Percentiles rank a stretch among this genome's conserved stretches.
These are phyloP conservation scores for Chaetophractus vellerosus DNA, from an alignment of 2,797 vertebrate genomes.

Conservation along the genomic window DNA sequence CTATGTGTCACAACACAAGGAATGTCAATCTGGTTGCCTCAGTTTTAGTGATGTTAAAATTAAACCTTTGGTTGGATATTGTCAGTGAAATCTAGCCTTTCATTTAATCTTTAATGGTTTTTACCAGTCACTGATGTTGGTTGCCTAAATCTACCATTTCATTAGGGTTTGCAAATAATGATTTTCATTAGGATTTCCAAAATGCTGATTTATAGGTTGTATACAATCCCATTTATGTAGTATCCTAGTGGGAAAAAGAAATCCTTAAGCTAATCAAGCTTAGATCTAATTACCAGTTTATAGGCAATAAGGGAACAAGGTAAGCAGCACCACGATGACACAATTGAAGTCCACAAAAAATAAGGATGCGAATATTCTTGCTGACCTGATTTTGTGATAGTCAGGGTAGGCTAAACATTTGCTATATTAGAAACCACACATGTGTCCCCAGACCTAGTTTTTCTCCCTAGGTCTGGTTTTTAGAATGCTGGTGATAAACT, in stretches of 20 bases:
- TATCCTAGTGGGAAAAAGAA: not conserved
- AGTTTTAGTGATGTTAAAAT: constrained; percentile 53
- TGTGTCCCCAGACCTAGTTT: too few relatives aligned
- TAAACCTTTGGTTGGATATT: constrained; percentile 1
- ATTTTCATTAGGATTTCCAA: constrained; percentile 39
- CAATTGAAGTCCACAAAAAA: not conserved
- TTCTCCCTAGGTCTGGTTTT: too few relatives aligned
- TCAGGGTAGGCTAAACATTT: too few relatives aligned
- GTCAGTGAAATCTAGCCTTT: not conserved
- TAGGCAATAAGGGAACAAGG: constrained; percentile 15
- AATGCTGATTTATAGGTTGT: constrained; percentile 14
- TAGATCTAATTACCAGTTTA: constrained; percentile 37
- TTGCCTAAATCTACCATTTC: constrained; percentile 19
- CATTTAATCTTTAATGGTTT: not conserved
- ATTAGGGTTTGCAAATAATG: constrained; percentile 18
- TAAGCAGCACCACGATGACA: not conserved
- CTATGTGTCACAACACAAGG: not conserved
- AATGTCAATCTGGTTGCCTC: not conserved
- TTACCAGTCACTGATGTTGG: not conserved
- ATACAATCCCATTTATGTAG: not conserved
- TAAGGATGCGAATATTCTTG: not conserved
- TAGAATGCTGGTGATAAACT: too few relatives aligned
- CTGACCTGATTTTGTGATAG: too few relatives aligned
- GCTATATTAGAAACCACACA: too few relatives aligned
- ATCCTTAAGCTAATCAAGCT: constrained; percentile 13